phyloP scores from a whole-genome alignment of 2,113 vertebrate genomes.

The Oxygymnocypris stewartii region DNA sequence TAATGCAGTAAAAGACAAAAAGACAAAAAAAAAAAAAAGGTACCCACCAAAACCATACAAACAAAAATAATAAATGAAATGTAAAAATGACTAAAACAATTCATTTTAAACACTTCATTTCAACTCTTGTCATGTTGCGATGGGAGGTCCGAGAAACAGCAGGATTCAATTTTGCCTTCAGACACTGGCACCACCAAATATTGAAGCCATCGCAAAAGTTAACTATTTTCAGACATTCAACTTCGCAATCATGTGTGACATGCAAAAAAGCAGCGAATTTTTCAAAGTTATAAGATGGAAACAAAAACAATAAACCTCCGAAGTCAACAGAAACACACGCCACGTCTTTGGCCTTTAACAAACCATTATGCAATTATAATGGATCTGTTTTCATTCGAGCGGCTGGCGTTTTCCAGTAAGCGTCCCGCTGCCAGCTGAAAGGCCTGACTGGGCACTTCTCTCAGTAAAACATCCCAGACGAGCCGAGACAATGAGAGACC shows the following conservation, averaged over 20 bases:
- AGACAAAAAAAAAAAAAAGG: background rate
- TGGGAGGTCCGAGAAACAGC: background rate
- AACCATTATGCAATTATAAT: slow-evolving; percentile 23
- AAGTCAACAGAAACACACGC: slow-evolving; percentile 22
- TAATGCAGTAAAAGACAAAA: background rate
- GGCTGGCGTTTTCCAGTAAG: slow-evolving; percentile 5
- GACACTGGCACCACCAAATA: slow-evolving; percentile 15
- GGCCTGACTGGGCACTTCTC: slow-evolving; percentile 6
- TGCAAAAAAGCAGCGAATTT: slow-evolving; percentile 27
- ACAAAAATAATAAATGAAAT: background rate
- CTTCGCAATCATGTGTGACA: slow-evolving; percentile 42
- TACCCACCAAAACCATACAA: background rate
- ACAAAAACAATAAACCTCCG: slow-evolving; percentile 34
- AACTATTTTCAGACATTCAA: slow-evolving; percentile 27
- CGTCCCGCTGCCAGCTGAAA: background rate
- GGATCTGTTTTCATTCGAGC: slow-evolving; percentile 6
- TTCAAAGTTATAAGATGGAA: slow-evolving; percentile 11
- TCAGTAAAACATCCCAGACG: background rate
- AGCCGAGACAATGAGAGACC: background rate
- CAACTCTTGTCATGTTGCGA: background rate
- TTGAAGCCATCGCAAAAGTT: background rate
- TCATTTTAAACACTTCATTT: background rate
- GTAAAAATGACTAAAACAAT: background rate
- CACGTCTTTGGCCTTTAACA: slow-evolving; percentile 20
- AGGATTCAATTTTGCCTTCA: slow-evolving; percentile 22